Evolutionary conservation across 2,888 invertebrate genomes (phyloP), one percentile per base, ranked within the genome.

Genomic region (Brenthis hecate): DNA sequence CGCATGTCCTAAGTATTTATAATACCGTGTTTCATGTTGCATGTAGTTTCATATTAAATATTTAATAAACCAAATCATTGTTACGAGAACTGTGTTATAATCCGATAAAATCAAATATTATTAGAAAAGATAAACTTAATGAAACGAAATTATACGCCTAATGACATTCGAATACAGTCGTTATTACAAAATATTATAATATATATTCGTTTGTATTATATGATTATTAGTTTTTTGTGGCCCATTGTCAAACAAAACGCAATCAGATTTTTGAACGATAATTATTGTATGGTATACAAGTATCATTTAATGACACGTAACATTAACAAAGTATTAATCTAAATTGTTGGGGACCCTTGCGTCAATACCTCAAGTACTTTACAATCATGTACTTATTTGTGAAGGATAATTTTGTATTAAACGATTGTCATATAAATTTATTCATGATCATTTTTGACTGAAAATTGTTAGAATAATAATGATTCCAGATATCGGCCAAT

Each of bases 231-330:
- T 16, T 13, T 54, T 36, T 54, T 54, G 19, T 14, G 11, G 14
- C 13, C 1, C 53, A 54, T 62, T 54, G 19, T 19, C 14, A 43
- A 62, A 53, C 32, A 16, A 19, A 62, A 13, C 8, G 13, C 32
- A 43, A 62, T 62, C 62, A 54, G 53, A 62, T 62, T 62, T 53
- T 1, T 62, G 19, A 48, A 43, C n/a, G 62, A 62, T 54, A 62
- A 62, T 53, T 53, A 36, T 53, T 13, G 8, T 60, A 48, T 58
- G 28, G 13, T 43, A 8, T 53, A 53, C 3, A 51, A 13, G 16
- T 36, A 3, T 43, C 19, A 36, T 62, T 6, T 13, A 23, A 28
- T 50, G 62, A 19, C 62, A 62, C 53, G 62, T 53, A 53, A 28
- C n/a, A 8, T 43, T 1, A 16, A 54, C 54, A 19, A 43, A 23